Evolutionary conservation across 2,113 vertebrate species (phyloP), one percentile per base, ranked within the genome.

Genomic region (Leuciscus idus): DNA sequence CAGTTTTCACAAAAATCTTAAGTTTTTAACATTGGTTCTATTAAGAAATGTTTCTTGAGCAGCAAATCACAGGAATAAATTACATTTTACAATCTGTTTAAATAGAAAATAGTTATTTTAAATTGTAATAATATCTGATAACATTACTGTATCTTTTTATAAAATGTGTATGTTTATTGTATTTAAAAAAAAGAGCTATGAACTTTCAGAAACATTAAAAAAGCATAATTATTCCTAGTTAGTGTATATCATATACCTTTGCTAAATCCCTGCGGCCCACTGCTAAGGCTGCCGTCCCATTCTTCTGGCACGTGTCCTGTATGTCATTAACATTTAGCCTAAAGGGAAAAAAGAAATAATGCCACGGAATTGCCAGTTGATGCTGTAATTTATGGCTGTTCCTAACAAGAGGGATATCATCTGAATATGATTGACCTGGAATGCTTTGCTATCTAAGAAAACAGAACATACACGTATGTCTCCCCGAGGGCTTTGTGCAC

Each of bases 291-390:
- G 96, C 97, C 0, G 97, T 93, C 0, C 96, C 96, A 0, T 99
- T 99, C 94, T 97, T 98, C 94, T 99, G 97, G 93, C 98, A 99
- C 0, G 97, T 99, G 84, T 99, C 98, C 92, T 97, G 96, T 91
- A 98, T 97, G 89, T 99, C 97, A 17, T 95, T 96, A 91, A 97
- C 93, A 36, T 99, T 97, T 83, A 99, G 87, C 91, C 98, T 99
- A 90, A 77, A 91, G 89, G 61, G 55, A 72, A 88, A 90, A 85
- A 61, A 26, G 43, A 28, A 52, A 33, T 55, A 28, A 39, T 57
- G n/a, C 73, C 1, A n/a, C 2, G 6, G 43, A 76, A 50, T 23
- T 52, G 74, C 48, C 64, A 30, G 4, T 1, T 17, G 28, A 17
- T n/a, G 23, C 12, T 46, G 57, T 52, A 4, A 72, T 36, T 72